phyloP scores from a whole-genome alignment of 2,888 invertebrate species.

The Synergus umbraculus region DNA sequence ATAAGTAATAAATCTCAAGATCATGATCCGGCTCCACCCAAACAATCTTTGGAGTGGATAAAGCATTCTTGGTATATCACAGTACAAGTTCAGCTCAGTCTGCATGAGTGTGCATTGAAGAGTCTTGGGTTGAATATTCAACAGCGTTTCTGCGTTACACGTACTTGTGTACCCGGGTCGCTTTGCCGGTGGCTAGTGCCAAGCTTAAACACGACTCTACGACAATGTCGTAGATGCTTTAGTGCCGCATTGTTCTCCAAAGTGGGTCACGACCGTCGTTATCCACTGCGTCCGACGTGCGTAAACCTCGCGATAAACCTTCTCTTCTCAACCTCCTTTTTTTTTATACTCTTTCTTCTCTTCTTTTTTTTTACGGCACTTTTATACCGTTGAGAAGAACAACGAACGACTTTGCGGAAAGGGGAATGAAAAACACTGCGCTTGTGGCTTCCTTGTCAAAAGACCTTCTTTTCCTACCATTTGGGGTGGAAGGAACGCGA shows the following conservation, averaged over 20 bases:
- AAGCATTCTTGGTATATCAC: background rate
- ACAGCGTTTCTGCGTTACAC: conserved; percentile 63
- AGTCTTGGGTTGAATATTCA: conserved; percentile 72
- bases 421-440: conserved; percentile 25
- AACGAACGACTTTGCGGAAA: conserved; percentile 26
- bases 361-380: conserved; percentile 44
- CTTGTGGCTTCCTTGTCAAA: conserved; percentile 26
- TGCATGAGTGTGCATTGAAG: conserved; percentile 55
- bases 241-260: conserved; percentile 53
- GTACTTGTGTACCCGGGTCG: conserved; percentile 43
- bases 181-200: conserved; percentile 44
- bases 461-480: conserved; percentile 17
- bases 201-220: conserved; percentile 56
- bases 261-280: conserved; percentile 60
- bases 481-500: conserved; percentile 37
- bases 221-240: conserved; percentile 50
- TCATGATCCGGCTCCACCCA: background rate
- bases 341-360: conserved; percentile 19
- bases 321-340: conserved; percentile 36
- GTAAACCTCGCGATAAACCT: conserved; percentile 43
- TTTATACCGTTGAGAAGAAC: conserved; percentile 43
- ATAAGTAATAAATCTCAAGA: conserved; percentile 46
- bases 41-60: background rate
- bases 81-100: conserved; percentile 43
- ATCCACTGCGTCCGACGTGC: conserved; percentile 49